Percentiles rank a stretch among this genome's conserved stretches.
phyloP scores from a whole-genome alignment of 2,113 vertebrate species.

The Phasianus colchicus region DNA sequence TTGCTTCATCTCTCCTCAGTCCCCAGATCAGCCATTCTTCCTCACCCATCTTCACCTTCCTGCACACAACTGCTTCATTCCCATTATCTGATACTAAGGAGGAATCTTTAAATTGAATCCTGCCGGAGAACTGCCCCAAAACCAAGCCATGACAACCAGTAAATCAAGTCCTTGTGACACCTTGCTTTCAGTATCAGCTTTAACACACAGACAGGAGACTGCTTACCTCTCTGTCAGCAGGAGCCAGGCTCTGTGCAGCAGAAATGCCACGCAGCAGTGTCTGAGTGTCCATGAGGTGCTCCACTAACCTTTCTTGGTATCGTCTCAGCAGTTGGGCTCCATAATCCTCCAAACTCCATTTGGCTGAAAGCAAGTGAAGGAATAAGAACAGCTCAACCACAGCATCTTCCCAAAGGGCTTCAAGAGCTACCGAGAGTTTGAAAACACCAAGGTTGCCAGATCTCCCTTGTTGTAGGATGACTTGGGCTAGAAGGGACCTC shows the following conservation, averaged over 20 bases:
- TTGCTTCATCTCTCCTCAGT: background rate
- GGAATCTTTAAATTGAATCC: background rate
- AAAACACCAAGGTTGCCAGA: background rate
- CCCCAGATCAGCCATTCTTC: background rate
- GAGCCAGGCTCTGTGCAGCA: constrained; percentile 54
- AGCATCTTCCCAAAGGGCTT: background rate
- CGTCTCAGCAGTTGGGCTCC: constrained; percentile 71
- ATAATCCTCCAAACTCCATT: constrained; percentile 49
- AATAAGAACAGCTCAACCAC: background rate
- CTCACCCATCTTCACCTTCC: background rate
- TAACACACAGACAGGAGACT: background rate
- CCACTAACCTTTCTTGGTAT: constrained; percentile 66
- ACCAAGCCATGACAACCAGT: no score
- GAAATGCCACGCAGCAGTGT: constrained; percentile 64
- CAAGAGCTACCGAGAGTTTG: background rate
- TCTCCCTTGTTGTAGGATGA: background rate
- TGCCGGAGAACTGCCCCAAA: background rate
- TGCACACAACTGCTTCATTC: background rate
- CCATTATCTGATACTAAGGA: background rate
- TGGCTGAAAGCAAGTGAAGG: constrained; percentile 47
- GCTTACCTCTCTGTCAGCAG: constrained; percentile 76
- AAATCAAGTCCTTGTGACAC: background rate
- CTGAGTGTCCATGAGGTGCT: constrained; percentile 66
- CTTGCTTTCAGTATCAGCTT: background rate
- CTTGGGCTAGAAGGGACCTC: no score